phyloP scores from a whole-genome alignment of 2,797 vertebrate species.

The Spondyliosoma cantharus region DNA sequence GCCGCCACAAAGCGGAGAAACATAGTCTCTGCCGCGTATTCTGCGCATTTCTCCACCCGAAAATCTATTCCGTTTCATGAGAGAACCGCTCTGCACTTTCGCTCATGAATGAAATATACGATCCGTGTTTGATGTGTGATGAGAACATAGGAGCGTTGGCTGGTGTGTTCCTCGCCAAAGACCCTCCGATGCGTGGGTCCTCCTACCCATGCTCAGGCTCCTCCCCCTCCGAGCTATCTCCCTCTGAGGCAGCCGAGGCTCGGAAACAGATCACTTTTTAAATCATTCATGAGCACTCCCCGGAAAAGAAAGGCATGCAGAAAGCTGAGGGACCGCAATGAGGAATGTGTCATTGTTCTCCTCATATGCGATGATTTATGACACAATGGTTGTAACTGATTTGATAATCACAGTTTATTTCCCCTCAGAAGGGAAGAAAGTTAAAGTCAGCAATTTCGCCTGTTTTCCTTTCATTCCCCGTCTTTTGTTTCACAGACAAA shows the following conservation, averaged over 20 bases:
- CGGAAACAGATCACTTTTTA: slow-evolving; percentile 81
- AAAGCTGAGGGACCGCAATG: slow-evolving; percentile 73
- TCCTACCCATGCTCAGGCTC: slow-evolving; percentile 60
- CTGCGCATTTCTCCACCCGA: slow-evolving; percentile 4
- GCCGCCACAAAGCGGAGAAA: slow-evolving; percentile 50
- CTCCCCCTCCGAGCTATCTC: slow-evolving; percentile 59
- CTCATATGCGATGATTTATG: slow-evolving; percentile 83
- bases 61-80: slow-evolving; percentile 59
- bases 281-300: slow-evolving; percentile 83
- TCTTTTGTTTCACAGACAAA: slow-evolving; percentile 71
- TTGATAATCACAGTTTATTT: slow-evolving; percentile 85
- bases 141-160: slow-evolving; percentile 9
- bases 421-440: slow-evolving; percentile 71
- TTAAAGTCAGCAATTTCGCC: slow-evolving; percentile 81
- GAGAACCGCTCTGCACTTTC: slow-evolving; percentile 43
- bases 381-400: slow-evolving; percentile 80
- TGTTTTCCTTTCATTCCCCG: slow-evolving; percentile 68
- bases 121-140: slow-evolving; percentile 44
- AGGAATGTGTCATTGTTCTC: slow-evolving; percentile 77
- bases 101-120: slow-evolving; percentile 67
- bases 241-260: slow-evolving; percentile 63
- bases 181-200: slow-evolving; percentile 38
- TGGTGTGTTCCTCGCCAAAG: slow-evolving; percentile 11
- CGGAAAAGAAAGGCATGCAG: slow-evolving; percentile 77
- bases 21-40: slow-evolving; percentile 25